Conservation (phyloP, 2,888 invertebrate species). For the Phyllotreta cruciferae region DNA sequence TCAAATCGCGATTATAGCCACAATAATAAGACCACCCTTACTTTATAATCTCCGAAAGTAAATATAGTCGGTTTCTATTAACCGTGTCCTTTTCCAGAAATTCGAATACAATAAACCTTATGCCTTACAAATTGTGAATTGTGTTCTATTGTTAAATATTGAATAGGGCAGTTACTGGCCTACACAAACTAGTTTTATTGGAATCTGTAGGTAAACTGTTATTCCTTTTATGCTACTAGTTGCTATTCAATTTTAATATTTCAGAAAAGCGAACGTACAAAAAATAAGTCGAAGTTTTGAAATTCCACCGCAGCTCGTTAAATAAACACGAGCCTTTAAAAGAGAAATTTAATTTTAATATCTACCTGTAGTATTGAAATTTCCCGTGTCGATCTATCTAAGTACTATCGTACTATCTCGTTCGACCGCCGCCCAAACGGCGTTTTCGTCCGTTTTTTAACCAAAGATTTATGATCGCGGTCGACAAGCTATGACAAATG, state of each 20-base stretch:
- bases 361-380: too few relatives aligned
- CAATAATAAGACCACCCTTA: conserved; percentile 21
- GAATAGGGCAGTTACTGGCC: conserved; percentile 6
- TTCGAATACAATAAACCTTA: conserved; percentile 13
- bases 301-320: too few relatives aligned
- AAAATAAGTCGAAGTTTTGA: too few relatives aligned
- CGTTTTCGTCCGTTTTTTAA: conserved; percentile 25
- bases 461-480: conserved; percentile 30
- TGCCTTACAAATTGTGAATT: conserved; percentile 17
- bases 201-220: background rate
- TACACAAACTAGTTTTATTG: conserved; percentile 8
- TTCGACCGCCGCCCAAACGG: conserved; percentile 23
- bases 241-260: background rate
- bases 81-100: conserved; percentile 17
- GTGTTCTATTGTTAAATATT: conserved; percentile 10
- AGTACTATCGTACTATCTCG: conserved; percentile 12
- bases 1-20: conserved; percentile 6
- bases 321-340: too few relatives aligned
- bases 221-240: background rate
- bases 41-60: conserved; percentile 2
- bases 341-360: too few relatives aligned
- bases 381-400: background rate
- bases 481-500: conserved; percentile 37
- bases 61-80: conserved; percentile 16
- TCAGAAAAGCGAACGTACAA: too few relatives aligned